Evolutionary conservation across 1,140 invertebrate genomes (phyloP), one percentile per base, ranked within the genome.

Genomic region (Leptinotarsa lineolata): DNA sequence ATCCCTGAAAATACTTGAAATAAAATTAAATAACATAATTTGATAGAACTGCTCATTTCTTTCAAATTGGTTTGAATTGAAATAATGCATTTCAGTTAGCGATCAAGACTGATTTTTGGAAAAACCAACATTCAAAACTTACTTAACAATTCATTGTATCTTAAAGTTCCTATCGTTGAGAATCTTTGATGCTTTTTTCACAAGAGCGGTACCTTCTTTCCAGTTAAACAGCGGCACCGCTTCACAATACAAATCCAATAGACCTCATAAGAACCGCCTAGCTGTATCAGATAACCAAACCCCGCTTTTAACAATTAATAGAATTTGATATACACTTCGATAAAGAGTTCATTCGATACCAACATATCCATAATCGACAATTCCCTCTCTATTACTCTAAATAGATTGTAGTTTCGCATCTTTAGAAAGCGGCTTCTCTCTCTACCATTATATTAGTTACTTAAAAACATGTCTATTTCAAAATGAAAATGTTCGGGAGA

Each of bases 251-350:
- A 69, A 48, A 69, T 54, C 68, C 58, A 69, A 69, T 69, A 69
- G 68, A 69, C 54, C 68, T 58, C 45, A 59, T 45, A 69, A 39
- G 30, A 22, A 54, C 68, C 68, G 68, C 68, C 68, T 46, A 15
- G 68, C 45, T 58, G 45, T 69, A 69, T 69, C 68, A 69, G 68
- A 69, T 69, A 69, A 69, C 68, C 46, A 13, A 48, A 18, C 68
- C 68, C 45, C 18, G 68, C 68, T 69, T 69, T 69, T 69, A 69
- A 69, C 68, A 69, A 69, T 69, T 69, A 69, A 60, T 69, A 69
- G 68, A 69, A 69, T 69, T 69, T 24, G 68, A 69, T 69, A 44
- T 44, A 46, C n/a, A 69, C 18, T 22, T 69, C 68, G 68, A 69
- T 69, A 69, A 69, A 69, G 68, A 58, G 68, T 69, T 69, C 68